Percentiles rank a stretch among this genome's conserved stretches.
phyloP scores from a whole-genome alignment of 1,140 invertebrate species.

The Dendrolimus kikuchii region DNA sequence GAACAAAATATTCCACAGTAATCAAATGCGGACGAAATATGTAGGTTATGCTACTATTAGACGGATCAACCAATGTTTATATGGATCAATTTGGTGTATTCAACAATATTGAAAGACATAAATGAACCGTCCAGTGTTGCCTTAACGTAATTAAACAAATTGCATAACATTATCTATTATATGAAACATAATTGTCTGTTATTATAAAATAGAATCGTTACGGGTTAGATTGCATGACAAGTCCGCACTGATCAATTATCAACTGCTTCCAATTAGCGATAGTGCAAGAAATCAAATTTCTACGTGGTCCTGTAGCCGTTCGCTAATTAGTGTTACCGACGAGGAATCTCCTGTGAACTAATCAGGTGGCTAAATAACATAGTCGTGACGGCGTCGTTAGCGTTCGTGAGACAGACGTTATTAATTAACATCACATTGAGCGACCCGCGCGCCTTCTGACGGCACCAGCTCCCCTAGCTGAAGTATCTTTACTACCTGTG shows the following conservation, averaged over 20 bases:
- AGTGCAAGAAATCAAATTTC: slow-evolving; percentile 63
- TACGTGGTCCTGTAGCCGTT: slow-evolving; percentile 42
- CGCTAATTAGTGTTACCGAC: slow-evolving; percentile 61
- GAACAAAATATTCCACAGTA: no score
- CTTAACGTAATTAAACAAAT: no score
- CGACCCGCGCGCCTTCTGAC: slow-evolving; percentile 12
- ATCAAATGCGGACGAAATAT: no score
- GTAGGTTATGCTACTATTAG: no score
- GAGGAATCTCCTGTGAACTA: slow-evolving; percentile 53
- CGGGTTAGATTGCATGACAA: not conserved
- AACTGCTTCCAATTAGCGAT: slow-evolving; percentile 52
- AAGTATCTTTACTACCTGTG: not conserved
- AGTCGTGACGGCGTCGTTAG: slow-evolving; percentile 67
- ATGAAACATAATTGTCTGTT: slow-evolving; percentile 1
- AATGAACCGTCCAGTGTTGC: no score
- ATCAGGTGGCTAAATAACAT: slow-evolving; percentile 71
- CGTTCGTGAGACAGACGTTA: slow-evolving; percentile 68
- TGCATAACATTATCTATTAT: no score
- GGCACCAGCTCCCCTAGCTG: slow-evolving; percentile 13
- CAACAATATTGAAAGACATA: no score
- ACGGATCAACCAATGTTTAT: no score
- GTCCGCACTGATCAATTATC: slow-evolving; percentile 23
- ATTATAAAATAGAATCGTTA: slow-evolving; percentile 4
- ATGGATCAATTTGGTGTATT: no score
- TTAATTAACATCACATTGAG: slow-evolving; percentile 64